These are phyloP conservation scores for Agrochola lychnidis DNA, from an alignment of 2,888 invertebrate species.

Conservation along the genomic window DNA sequence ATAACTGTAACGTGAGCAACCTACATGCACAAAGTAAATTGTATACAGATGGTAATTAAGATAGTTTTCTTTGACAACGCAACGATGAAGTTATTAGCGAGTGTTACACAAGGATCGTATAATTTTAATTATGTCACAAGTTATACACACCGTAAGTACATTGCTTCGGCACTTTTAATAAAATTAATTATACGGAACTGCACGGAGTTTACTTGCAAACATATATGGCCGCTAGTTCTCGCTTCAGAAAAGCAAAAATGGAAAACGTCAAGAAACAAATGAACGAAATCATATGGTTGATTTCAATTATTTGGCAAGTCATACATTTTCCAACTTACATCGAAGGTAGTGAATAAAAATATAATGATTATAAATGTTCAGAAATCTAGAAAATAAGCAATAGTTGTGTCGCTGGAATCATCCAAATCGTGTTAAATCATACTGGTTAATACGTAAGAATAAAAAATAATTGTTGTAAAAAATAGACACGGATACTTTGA, in stretches of 20 bases:
- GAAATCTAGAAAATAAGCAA: slow-evolving; percentile 78
- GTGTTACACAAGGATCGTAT: slow-evolving; percentile 43
- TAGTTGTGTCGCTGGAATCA: slow-evolving; percentile 78
- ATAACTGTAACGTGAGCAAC: slow-evolving; percentile 8
- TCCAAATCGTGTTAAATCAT: slow-evolving; percentile 80
- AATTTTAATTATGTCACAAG: slow-evolving; percentile 34
- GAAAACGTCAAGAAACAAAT: slow-evolving; percentile 86
- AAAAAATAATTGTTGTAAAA: slow-evolving; percentile 74
- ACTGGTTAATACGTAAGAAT: slow-evolving; percentile 82
- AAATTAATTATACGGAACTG: slow-evolving; percentile 37
- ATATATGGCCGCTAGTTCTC: slow-evolving; percentile 46
- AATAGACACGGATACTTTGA: slow-evolving; percentile 71
- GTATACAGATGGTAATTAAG: slow-evolving; percentile 39
- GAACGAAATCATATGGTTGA: slow-evolving; percentile 89
- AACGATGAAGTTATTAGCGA: slow-evolving; percentile 24
- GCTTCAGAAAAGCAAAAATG: slow-evolving; percentile 78
- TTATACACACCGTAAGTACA: not conserved
- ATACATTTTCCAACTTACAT: slow-evolving; percentile 82
- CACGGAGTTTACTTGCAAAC: slow-evolving; percentile 59
- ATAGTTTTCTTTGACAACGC: slow-evolving; percentile 34
- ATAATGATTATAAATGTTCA: slow-evolving; percentile 79
- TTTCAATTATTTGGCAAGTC: slow-evolving; percentile 88
- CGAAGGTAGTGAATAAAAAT: slow-evolving; percentile 77
- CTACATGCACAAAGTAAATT: slow-evolving; percentile 25
- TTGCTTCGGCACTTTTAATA: not conserved